A percentile compares a stretch with the other conserved stretches of the same genome.
These are phyloP conservation scores for Reinhardtius hippoglossoides DNA, from an alignment of 2,113 vertebrate genomes.

Conservation along the genomic window DNA sequence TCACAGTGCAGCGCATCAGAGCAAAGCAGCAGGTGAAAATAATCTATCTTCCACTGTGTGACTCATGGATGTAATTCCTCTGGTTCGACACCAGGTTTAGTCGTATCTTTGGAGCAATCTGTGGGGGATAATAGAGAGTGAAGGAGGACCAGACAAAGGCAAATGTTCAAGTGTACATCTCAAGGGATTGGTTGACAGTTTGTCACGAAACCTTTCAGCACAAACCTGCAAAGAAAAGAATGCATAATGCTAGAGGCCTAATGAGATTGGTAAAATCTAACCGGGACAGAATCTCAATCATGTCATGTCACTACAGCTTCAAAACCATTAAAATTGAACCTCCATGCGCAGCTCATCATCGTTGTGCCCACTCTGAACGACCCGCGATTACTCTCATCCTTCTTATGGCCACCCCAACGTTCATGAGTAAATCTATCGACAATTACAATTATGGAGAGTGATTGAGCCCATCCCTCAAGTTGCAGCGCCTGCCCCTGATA, in stretches of 20 bases:
- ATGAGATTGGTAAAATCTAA: not conserved
- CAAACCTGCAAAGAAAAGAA: not conserved
- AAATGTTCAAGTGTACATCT: constrained; percentile 6
- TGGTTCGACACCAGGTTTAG: constrained; percentile 19
- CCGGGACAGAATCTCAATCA: not conserved
- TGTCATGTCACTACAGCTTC: constrained; percentile 1
- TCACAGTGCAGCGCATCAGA: constrained; percentile 45
- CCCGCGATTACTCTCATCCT: constrained; percentile 62
- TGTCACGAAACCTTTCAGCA: not conserved
- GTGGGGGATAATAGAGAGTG: constrained; percentile 18
- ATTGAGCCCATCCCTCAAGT: constrained; percentile 75
- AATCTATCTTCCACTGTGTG: constrained; percentile 53
- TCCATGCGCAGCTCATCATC: constrained; percentile 38
- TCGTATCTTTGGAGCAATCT: constrained; percentile 20
- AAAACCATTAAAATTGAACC: constrained; percentile 19
- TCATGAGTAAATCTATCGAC: constrained; percentile 76
- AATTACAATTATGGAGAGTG: constrained; percentile 80
- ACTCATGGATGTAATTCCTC: constrained; percentile 47
- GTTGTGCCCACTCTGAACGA: constrained; percentile 17
- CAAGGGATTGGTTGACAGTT: not conserved
- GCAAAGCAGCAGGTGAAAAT: constrained; percentile 58
- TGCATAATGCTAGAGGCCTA: not conserved
- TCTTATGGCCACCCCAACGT: constrained; percentile 52
- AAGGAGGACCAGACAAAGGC: constrained; percentile 13
- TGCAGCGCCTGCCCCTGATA: constrained; percentile 71